phyloP scores from a whole-genome alignment of 2,797 vertebrate species.

The Eidolon dupreanum region DNA sequence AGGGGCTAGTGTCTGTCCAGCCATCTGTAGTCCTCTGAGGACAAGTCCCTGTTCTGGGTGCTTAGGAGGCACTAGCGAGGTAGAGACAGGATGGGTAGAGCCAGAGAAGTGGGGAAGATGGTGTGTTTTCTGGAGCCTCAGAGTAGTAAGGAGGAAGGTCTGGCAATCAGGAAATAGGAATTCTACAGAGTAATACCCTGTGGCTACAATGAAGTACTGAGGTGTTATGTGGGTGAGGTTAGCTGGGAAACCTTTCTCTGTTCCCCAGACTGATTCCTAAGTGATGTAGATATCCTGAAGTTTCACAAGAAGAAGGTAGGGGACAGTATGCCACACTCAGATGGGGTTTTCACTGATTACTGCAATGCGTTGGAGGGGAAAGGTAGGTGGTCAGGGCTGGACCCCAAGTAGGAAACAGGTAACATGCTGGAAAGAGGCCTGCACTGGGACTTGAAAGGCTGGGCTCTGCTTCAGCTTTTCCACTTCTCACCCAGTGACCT shows the following conservation, averaged over 20 bases:
- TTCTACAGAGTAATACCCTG: neutral
- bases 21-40: neutral
- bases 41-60: neutral
- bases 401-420: neutral
- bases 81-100: neutral
- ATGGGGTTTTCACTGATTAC: neutral
- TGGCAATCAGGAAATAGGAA: neutral
- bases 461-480: neutral
- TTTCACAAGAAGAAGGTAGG: neutral
- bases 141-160: neutral
- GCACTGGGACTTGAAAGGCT: neutral
- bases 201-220: neutral
- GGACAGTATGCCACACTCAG: neutral
- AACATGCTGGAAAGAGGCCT: neutral
- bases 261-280: neutral
- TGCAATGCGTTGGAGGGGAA: neutral
- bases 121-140: neutral
- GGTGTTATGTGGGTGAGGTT: neutral
- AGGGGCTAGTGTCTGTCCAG: neutral
- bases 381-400: neutral
- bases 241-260: neutral
- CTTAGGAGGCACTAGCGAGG: neutral
- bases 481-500: neutral
- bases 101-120: no score
- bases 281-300: neutral